Base-by-base conservation (phyloP, 2,888 invertebrate genomes). In the Tryphoninae sp. region DNA sequence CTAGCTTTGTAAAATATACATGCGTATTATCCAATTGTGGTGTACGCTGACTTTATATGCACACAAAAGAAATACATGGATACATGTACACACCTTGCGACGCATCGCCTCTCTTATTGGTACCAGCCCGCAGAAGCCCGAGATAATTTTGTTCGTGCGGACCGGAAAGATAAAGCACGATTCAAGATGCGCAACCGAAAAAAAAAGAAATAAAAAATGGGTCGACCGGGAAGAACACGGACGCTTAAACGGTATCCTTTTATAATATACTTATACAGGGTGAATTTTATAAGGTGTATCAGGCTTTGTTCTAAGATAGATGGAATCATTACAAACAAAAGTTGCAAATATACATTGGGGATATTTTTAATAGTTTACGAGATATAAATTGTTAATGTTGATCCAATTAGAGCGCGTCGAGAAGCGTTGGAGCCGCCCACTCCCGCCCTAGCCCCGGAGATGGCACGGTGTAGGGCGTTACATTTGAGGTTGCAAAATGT, bases 141-240 rank as follows among this genome's bases (percentile, higher is more conserved):
- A 76, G 78, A 79, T 72, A 82, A 82, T 79, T 82, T 79, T 64
- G 58, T 72, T 82, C 62, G 76, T 76, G 4, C 75, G 75, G 79
- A 75, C 68, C 75, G 72, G 78, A 78, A 78, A 82, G 82, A 82
- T 82, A 82, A 82, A 82, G 78, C 82, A 82, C 79, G 76, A 75
- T 78, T 78, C 79, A 22, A 73, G 78, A 62, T 61, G 69, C 72
- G 64, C 74, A 65, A 73, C 68, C 68, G 65, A 71, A 78, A 74
- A 78, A 78, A 55, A 51, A 67, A 13, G 7, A 16, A 19, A 22
- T 16, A 23, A 51, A 0, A 49, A 6, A 71, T 75, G 61, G 76
- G 78, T 78, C 78, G 65, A 77, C 64, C 45, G 59, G 68, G 65
- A 8, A 53, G 72, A 59, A 53, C 65, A 73, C 76, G 51, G 11